These are phyloP conservation scores for Alviniconcha marisindica DNA, from an alignment of 1,140 invertebrate genomes.

Conservation along the genomic window DNA sequence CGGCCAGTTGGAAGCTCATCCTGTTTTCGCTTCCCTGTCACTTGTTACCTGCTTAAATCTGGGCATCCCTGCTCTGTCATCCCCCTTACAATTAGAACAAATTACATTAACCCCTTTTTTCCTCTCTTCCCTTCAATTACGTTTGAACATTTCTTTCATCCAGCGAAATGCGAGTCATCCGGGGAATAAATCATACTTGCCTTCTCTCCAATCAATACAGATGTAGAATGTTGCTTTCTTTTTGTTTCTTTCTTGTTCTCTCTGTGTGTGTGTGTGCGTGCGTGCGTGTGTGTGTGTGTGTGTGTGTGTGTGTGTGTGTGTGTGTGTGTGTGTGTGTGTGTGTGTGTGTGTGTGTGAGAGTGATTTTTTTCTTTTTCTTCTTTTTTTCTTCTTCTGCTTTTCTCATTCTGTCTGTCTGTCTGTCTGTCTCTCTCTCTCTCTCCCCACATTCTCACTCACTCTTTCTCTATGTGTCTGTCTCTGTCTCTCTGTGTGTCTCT, in stretches of 20 bases:
- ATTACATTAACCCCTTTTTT: constrained; percentile 36
- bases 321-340: not conserved
- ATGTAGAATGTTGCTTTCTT: not conserved
- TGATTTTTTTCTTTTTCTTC: not conserved
- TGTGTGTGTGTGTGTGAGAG: no score
- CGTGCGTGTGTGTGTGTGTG: not conserved
- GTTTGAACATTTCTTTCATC: not conserved
- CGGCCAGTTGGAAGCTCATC: not conserved
- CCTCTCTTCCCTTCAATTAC: not conserved
- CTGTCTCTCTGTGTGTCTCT: not conserved
- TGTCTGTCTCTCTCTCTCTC: not conserved
- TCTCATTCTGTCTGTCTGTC: not conserved
- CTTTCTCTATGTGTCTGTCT: not conserved
- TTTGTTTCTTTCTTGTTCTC: not conserved
- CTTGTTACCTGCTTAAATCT: constrained; percentile 18
- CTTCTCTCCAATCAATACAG: constrained; percentile 28
- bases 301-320: not conserved
- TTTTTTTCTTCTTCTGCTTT: not conserved
- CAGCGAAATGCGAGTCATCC: not conserved
- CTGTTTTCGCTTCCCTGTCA: not conserved
- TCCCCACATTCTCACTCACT: not conserved
- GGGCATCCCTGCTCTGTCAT: not conserved
- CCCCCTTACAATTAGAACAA: constrained; percentile 36
- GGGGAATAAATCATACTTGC: constrained; percentile 4
- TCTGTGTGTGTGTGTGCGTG: not conserved